Evolutionary conservation across 1,140 invertebrate species (phyloP).

Genomic region (Lordiphosa collinella): DNA sequence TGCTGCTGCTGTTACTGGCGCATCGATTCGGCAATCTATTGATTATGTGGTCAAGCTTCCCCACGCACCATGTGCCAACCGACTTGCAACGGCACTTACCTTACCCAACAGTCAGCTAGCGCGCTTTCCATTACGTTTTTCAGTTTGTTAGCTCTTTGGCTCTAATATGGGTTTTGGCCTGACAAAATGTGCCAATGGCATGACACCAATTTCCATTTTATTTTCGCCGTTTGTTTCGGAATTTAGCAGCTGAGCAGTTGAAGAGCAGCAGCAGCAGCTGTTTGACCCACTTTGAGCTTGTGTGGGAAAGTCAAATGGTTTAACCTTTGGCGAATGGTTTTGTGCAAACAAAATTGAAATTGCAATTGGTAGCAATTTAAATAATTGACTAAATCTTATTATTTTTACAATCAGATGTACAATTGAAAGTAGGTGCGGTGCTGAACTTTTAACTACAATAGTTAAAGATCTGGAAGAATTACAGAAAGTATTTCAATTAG

Average conservation of each 20-base stretch:
- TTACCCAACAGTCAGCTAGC: constrained; percentile 59
- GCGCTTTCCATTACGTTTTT: constrained; percentile 18
- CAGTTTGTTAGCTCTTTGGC: constrained; percentile 8
- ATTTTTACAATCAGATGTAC: constrained; percentile 15
- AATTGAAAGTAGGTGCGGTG: constrained; percentile 15
- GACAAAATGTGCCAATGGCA: constrained; percentile 75
- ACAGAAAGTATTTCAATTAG: no score
- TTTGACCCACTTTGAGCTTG: constrained; percentile 63
- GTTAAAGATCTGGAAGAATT: no score
- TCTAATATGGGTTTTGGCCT: constrained; percentile 30
- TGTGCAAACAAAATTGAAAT: constrained; percentile 38
- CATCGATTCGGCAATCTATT: constrained; percentile 25
- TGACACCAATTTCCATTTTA: constrained; percentile 68
- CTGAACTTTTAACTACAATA: constrained; percentile 9
- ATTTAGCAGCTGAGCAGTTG: no score
- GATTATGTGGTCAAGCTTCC: constrained; percentile 53
- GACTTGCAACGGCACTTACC: constrained; percentile 64
- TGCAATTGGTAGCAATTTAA: constrained; percentile 60
- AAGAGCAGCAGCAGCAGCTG: constrained; percentile 34
- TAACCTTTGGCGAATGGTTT: constrained; percentile 51
- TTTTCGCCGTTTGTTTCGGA: constrained; percentile 19
- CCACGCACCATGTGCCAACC: constrained; percentile 24
- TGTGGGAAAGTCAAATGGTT: constrained; percentile 60
- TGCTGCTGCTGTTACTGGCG: constrained; percentile 18
- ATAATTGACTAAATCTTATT: constrained; percentile 47